Base-by-base conservation (phyloP, 2,888 invertebrate species). In the Cerastis leucographa region DNA sequence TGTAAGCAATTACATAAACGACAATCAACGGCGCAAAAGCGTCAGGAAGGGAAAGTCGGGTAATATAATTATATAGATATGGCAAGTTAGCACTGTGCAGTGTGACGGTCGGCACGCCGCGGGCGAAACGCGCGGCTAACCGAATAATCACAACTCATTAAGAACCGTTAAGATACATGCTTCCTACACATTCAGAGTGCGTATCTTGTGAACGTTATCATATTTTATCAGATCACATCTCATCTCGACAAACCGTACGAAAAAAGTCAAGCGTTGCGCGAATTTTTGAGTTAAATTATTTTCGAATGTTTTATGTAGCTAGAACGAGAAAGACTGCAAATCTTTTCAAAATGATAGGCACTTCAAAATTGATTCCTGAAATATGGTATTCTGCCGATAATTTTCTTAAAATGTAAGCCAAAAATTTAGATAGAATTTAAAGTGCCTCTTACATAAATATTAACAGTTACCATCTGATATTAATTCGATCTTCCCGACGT, bases 21-120 rank as follows among this genome's bases (percentile, higher is more conserved):
- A 95, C 94, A 95, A 95, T 95, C 95, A 94, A 93, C 93, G 93
- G 87, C 91, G 93, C 94, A 93, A 91, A 94, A 94, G 93, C 91
- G 93, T 92, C 90, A 91, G 91, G 87, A 91, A 93, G 94, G 93
- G 95, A 95, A 95, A 95, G 94, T 94, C 92, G 90, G 85, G 90
- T 94, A 95, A 95, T 92, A 93, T 92, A 94, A 95, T 96, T 95
- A 95, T 92, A 93, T 90, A 91, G 93, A 94, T 93, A 93, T 93
- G 93, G 91, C 92, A 90, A 91, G 92, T 94, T 93, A 92, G 88
- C 91, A 88, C 86, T 87, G 87, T 71, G 84, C 84, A 88, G 83
- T 88, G 88, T 87, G 90, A 88, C 90, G 91, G 86, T 75, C 89
- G 82, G 81, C 80, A 85, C 87, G 89, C 88, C 75, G 87, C 89